Evolutionary conservation across 1,140 invertebrate species (phyloP).

Genomic region (Euglossa dilemma): DNA sequence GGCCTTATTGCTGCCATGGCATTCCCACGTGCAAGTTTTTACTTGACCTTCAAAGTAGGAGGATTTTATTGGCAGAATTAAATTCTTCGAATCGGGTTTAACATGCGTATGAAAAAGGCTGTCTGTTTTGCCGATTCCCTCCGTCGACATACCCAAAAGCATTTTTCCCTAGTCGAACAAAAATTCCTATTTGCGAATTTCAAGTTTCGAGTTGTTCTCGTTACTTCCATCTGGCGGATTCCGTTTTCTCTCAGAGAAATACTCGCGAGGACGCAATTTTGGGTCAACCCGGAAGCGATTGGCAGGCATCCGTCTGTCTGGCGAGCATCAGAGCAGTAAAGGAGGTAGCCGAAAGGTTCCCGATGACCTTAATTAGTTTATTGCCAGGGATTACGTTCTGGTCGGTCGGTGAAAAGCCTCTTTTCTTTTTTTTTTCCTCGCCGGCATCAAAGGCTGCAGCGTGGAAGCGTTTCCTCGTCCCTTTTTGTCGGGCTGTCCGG

Average conservation of each 20-base stretch:
- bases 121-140: not conserved
- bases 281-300: constrained; percentile 21
- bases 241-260: not conserved
- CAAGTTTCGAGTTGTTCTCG: not conserved
- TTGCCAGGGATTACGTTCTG: constrained; percentile 67
- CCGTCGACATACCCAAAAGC: not conserved
- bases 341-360: constrained; percentile 30
- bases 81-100: too few relatives aligned
- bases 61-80: not conserved
- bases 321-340: constrained; percentile 9
- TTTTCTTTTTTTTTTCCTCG: constrained; percentile 38
- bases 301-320: not conserved
- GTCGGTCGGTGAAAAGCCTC: constrained; percentile 62
- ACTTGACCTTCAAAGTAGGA: not conserved
- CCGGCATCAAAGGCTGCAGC: constrained; percentile 37
- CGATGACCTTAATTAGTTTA: constrained; percentile 76
- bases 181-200: not conserved
- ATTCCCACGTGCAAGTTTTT: constrained; percentile 5
- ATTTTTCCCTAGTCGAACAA: not conserved
- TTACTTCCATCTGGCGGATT: not conserved
- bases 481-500: constrained; percentile 27
- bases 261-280: not conserved
- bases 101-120: not conserved
- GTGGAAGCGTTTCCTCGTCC: constrained; percentile 53
- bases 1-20: not conserved